Conservation (phyloP, 2,113 vertebrate species). For the Montifringilla adamsi region DNA sequence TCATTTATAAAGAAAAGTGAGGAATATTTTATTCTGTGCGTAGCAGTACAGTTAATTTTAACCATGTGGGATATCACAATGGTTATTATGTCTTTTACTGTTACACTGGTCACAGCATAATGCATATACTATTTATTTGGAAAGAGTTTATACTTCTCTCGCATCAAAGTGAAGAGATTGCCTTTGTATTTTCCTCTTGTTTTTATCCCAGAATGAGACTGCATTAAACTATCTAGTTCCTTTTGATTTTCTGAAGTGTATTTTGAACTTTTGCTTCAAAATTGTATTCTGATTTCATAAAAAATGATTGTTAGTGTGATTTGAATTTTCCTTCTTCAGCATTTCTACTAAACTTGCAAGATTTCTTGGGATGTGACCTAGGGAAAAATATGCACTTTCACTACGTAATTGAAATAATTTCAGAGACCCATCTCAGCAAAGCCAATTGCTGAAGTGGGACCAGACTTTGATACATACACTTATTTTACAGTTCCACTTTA, state of each 20-base stretch:
- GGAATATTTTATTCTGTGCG: neutral
- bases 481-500: neutral
- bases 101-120: neutral
- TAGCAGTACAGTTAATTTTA: neutral
- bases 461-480: neutral
- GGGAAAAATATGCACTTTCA: neutral
- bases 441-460: neutral
- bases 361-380: neutral
- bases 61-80: neutral
- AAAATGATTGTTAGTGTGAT: neutral
- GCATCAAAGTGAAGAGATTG: constrained; percentile 15
- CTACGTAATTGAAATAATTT: neutral
- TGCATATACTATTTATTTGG: neutral
- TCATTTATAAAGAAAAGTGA: neutral
- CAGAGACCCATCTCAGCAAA: neutral
- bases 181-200: constrained; percentile 30
- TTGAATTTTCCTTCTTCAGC: neutral
- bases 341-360: neutral
- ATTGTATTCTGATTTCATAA: neutral
- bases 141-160: neutral
- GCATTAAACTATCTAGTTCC: neutral
- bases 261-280: constrained; percentile 10
- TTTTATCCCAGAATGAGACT: constrained; percentile 6
- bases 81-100: neutral
- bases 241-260: constrained; percentile 16